Evolutionary conservation across 2,113 vertebrate genomes (phyloP).

Genomic region (Cyanistes caeruleus): DNA sequence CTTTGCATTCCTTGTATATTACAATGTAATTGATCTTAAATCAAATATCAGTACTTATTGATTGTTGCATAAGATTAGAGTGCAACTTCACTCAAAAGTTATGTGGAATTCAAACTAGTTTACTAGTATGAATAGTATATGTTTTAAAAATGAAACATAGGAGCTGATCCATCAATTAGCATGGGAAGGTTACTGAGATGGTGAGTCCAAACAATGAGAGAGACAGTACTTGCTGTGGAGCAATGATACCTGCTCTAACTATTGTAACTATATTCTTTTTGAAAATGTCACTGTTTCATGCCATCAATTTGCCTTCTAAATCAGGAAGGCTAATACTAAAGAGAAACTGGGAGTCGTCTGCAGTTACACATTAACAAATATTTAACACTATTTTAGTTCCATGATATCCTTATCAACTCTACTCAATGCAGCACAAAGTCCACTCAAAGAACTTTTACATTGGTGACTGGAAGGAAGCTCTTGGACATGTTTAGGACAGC

Average conservation of each 20-base stretch:
- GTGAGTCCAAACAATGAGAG: neutral
- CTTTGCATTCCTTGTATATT: neutral
- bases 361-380: constrained; percentile 37
- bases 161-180: neutral
- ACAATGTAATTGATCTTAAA: neutral
- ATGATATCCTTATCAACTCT: neutral
- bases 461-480: neutral
- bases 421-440: constrained; percentile 23
- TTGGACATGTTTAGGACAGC: neutral
- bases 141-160: neutral
- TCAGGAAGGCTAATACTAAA: neutral
- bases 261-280: neutral
- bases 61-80: neutral
- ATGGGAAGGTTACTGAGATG: neutral
- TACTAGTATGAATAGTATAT: neutral
- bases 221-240: neutral
- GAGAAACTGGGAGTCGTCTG: neutral
- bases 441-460: neutral
- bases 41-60: neutral
- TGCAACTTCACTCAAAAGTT: neutral
- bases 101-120: neutral
- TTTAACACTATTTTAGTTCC: neutral
- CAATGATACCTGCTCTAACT: neutral
- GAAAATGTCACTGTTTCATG: neutral
- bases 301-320: neutral